These are phyloP conservation scores for Pseudolaguvia tuberculata DNA, from an alignment of 2,113 vertebrate genomes.

Conservation along the genomic window DNA sequence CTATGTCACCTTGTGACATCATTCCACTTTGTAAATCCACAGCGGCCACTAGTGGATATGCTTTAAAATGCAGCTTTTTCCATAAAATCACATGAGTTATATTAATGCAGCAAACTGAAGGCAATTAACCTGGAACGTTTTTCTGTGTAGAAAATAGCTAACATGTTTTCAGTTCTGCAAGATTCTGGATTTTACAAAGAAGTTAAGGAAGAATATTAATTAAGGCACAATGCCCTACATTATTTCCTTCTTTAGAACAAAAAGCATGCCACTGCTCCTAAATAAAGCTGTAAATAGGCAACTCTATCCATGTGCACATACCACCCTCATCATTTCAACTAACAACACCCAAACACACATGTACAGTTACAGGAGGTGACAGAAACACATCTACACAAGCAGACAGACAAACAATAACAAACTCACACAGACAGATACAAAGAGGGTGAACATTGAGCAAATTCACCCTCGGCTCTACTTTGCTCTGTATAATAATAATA, in stretches of 20 bases:
- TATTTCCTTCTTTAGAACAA: background rate
- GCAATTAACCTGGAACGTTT: background rate
- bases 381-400: no score
- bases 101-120: background rate
- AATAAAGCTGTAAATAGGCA: background rate
- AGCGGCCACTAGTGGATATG: slow-evolving; percentile 47
- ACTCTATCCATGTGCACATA: background rate
- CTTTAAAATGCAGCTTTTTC: slow-evolving; percentile 18
- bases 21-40: background rate
- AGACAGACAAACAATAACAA: background rate
- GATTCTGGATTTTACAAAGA: background rate
- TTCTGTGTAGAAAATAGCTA: no score
- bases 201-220: background rate
- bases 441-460: background rate
- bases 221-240: slow-evolving; percentile 5
- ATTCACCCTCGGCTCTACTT: background rate
- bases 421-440: background rate
- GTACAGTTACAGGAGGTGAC: background rate
- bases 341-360: background rate
- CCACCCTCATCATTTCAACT: background rate
- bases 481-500: no score
- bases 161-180: background rate
- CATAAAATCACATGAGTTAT: slow-evolving; percentile 6
- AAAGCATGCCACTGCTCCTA: background rate
- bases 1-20: slow-evolving; percentile 58